Base-by-base conservation (phyloP, 1,140 invertebrate species). In the Drosophila lini region DNA sequence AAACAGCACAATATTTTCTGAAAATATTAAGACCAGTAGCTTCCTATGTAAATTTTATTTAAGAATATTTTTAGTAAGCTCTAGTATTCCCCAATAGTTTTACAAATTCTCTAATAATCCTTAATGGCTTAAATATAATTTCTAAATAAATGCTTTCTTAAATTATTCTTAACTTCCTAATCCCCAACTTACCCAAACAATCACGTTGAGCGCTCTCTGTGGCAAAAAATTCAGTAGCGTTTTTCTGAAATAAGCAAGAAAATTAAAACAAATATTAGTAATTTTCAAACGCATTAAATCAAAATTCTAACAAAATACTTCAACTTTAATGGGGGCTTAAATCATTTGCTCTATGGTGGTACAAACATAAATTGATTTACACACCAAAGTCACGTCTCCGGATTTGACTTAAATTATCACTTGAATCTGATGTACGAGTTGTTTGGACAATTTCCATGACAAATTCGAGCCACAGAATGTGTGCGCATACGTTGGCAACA, bases 361-460 rank as follows among this genome's bases (percentile, higher is more conserved):
- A 34, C 34, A 58, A 11, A 38, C 45, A 38, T 38, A 74, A 53
- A 67, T 67, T 60, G 45, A 74, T 69, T 69, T 76, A 65, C 48
- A 45, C 62, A 38, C 48, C 63, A 3, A 63, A 68, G 81, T 80
- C 68, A 82, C 65, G 82, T 88, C 82, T 32, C 70, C 41, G 56
- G 42, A 34, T 57, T 79, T 52, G 75, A 79, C 82, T 79, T 60
- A 69, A 73, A 85, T 79, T 88, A 82, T 82, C 80, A 68, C 70
- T 76, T 61, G 56, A 67, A 82, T 53, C 76, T 79, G 75, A 88
- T 88, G 79, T 88, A 88, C 78, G 83, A 55, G 74, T 47, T 67
- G 55, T 62, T 77, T 50, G 45, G 45, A 57, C 67, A 59, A 63
- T 88, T 88, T 88, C 83, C 73, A 83, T 80, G 84, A 88, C 82